phyloP scores from a whole-genome alignment of 2,888 invertebrate species.

The Spisula solida region DNA sequence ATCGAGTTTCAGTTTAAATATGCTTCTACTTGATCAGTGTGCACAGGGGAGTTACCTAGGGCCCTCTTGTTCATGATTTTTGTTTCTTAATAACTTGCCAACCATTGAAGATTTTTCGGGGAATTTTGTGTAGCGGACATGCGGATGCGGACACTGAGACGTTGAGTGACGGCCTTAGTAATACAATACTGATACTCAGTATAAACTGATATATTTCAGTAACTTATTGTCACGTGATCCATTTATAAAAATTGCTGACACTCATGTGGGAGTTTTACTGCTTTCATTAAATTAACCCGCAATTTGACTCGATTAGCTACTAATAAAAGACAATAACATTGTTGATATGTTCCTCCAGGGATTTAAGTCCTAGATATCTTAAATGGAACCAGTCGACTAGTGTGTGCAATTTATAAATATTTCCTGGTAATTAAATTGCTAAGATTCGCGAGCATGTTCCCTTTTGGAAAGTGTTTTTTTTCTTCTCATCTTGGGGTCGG shows the following conservation, averaged over 20 bases:
- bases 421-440: neutral
- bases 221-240: neutral
- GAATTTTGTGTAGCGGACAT: no score
- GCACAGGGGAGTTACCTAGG: no score
- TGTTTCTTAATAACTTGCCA: no score
- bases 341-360: neutral
- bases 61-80: no score
- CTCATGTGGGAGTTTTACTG: neutral
- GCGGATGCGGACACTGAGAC: no score
- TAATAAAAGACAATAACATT: neutral
- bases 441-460: neutral
- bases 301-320: neutral
- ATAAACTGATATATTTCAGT: neutral
- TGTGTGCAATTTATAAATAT: neutral
- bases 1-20: no score
- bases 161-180: no score
- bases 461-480: neutral
- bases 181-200: no score
- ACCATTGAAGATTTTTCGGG: no score
- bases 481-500: neutral
- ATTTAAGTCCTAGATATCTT: constrained; percentile 6
- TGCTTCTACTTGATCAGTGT: no score
- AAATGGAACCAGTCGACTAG: neutral
- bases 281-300: neutral
- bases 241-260: neutral